These are phyloP conservation scores for Heliconius erato DNA, from an alignment of 2,888 invertebrate species.

Conservation along the genomic window DNA sequence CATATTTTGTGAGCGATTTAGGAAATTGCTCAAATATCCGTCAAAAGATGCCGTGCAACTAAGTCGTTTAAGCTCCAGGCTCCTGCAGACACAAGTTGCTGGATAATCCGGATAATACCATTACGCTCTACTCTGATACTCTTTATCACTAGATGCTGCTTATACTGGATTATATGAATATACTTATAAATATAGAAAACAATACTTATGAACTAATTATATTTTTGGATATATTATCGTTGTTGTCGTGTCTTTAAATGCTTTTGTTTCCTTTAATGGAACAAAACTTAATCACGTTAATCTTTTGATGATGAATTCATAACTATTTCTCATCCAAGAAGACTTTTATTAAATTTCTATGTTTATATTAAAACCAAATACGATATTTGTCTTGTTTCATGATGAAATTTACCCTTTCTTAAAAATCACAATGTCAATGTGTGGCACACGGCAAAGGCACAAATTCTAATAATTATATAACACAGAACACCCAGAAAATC, in stretches of 20 bases:
- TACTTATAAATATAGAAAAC: constrained; percentile 3
- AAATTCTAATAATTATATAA: constrained; percentile 12
- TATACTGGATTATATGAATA: constrained; percentile 29
- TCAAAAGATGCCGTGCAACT: constrained; percentile 31
- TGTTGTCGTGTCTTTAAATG: background rate
- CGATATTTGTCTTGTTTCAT: background rate
- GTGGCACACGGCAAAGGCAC: background rate
- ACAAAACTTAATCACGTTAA: background rate
- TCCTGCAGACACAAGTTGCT: constrained; percentile 61
- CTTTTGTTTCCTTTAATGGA: background rate
- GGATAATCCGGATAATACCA: constrained; percentile 77
- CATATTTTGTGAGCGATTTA: constrained; percentile 8
- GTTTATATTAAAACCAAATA: too few relatives aligned
- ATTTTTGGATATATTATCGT: background rate
- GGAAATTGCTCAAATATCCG: constrained; percentile 27
- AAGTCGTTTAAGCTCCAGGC: constrained; percentile 45
- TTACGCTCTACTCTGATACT: constrained; percentile 61
- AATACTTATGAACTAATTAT: background rate
- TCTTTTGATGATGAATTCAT: background rate
- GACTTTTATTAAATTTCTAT: background rate
- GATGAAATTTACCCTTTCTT: background rate
- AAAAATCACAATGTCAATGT: background rate
- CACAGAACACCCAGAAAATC: constrained; percentile 31
- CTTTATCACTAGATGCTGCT: constrained; percentile 42
- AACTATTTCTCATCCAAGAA: background rate